phyloP scores from a whole-genome alignment of 2,888 invertebrate genomes.

The Phytoseiulus persimilis region DNA sequence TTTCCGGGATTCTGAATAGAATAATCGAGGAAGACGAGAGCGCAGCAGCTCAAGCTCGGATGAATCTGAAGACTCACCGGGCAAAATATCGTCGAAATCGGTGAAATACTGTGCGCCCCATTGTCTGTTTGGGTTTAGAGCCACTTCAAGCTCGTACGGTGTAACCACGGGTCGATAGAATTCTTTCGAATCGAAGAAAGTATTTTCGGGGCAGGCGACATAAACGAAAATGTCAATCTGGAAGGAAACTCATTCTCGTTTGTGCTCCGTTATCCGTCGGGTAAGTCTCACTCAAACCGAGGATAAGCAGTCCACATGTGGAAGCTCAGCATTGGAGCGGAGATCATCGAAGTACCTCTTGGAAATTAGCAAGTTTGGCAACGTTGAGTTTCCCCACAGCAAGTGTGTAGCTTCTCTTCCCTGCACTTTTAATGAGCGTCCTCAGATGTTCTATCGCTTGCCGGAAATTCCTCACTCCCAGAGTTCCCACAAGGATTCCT shows the following conservation, averaged over 20 bases:
- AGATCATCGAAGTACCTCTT: constrained; percentile 55
- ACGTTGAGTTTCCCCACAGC: constrained; percentile 90
- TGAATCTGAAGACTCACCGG: constrained; percentile 51
- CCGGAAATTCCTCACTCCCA: constrained; percentile 71
- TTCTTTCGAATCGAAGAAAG: constrained; percentile 67
- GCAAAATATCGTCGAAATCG: constrained; percentile 67
- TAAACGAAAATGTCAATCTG: constrained; percentile 80
- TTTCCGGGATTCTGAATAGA: neutral
- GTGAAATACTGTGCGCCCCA: constrained; percentile 59
- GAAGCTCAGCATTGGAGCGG: neutral
- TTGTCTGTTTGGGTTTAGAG: constrained; percentile 55
- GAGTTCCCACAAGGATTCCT: constrained; percentile 81
- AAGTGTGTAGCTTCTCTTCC: constrained; percentile 80
- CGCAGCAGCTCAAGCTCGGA: no score
- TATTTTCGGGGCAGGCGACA: constrained; percentile 83
- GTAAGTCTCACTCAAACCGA: no score
- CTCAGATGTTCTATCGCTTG: constrained; percentile 67
- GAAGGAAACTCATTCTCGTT: neutral
- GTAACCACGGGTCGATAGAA: constrained; percentile 83
- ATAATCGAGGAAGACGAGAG: no score
- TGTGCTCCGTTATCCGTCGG: no score
- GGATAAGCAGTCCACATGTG: no score
- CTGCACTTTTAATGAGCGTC: constrained; percentile 62
- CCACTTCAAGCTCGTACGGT: constrained; percentile 78
- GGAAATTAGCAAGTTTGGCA: constrained; percentile 88